Base-by-base conservation (phyloP, 2,797 vertebrate species). In the Aplochiton taeniatus region DNA sequence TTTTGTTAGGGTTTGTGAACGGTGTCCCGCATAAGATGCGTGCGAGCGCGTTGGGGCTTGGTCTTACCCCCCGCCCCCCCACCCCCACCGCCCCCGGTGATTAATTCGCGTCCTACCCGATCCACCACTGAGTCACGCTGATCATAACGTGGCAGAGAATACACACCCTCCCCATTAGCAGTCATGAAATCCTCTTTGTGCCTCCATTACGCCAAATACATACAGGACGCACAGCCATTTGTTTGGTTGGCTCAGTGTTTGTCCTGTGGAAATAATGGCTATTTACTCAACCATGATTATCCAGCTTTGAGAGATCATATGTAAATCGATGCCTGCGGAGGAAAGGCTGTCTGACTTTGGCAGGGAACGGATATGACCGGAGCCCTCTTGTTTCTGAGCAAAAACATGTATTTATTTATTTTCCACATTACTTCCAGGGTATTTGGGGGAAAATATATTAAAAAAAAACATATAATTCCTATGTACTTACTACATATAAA, bases 281-380 rank as follows among this genome's bases (percentile, higher is more conserved):
- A 92, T 95, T 95, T 95, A 91, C 92, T 92, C 92, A 71, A 73
- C 88, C 89, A 89, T 94, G 93, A 94, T 95, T 95, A 95, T 91
- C 79, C 90, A 90, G 90, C 85, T 86, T 93, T 92, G 89, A 93
- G 91, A 91, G 92, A 91, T 93, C 88, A 87, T 92, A 94, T 92
- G 90, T 89, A 95, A 95, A 95, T 94, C 89, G 85, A 91, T 93
- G 90, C 90, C 81, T 31, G 31, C 31, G 79, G 71, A 65, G 67
- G 69, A 74, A 82, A 57, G 78, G 77, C 63, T 79, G 60, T 77
- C 82, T 84, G 83, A 77, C 60, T 83, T 71, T 79, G 75, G 68
- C 79, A 76, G 77, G 45, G 63, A 65, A 54, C 57, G 58, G 50
- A 48, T 31, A 31, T 31, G 31, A n/a, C n/a, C n/a, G n/a, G n/a